Evolutionary conservation across 1,140 invertebrate species (phyloP).

Genomic region (Drosophila sulfurigaster): DNA sequence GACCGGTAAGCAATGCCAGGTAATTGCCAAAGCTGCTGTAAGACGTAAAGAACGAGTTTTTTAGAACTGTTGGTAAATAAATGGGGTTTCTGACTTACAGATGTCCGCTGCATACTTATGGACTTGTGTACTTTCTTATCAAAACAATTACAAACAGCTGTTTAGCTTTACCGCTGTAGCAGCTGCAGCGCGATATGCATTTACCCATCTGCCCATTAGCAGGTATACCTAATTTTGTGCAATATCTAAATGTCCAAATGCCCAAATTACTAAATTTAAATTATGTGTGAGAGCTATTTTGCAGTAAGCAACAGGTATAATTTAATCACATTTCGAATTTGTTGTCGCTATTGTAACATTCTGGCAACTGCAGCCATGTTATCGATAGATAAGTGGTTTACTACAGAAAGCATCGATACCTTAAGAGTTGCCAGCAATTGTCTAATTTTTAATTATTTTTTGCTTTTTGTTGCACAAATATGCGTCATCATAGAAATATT

Average conservation of each 20-base stretch:
- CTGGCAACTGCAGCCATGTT: neutral
- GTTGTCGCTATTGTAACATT: neutral
- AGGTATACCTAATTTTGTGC: neutral
- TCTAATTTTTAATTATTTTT: neutral
- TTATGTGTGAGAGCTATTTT: neutral
- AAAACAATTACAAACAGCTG: conserved; percentile 29
- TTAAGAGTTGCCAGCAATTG: conserved; percentile 5
- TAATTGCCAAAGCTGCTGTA: conserved; percentile 2
- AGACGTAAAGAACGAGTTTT: no score
- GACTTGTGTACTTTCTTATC: neutral
- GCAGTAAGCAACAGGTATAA: conserved; percentile 17
- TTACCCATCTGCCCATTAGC: neutral
- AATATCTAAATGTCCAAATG: neutral
- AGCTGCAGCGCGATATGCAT: neutral
- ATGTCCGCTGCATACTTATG: conserved; percentile 22
- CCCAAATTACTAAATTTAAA: neutral
- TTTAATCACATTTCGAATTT: conserved; percentile 4
- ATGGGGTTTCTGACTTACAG: neutral
- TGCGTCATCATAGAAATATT: neutral
- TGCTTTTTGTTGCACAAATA: neutral
- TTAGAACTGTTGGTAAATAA: neutral
- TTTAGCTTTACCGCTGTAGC: neutral
- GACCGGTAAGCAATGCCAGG: neutral
- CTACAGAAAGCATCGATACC: neutral
- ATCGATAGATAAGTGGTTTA: conserved; percentile 5